phyloP scores from a whole-genome alignment of 2,797 vertebrate species.

The Ptychobarbus kaznakovi region DNA sequence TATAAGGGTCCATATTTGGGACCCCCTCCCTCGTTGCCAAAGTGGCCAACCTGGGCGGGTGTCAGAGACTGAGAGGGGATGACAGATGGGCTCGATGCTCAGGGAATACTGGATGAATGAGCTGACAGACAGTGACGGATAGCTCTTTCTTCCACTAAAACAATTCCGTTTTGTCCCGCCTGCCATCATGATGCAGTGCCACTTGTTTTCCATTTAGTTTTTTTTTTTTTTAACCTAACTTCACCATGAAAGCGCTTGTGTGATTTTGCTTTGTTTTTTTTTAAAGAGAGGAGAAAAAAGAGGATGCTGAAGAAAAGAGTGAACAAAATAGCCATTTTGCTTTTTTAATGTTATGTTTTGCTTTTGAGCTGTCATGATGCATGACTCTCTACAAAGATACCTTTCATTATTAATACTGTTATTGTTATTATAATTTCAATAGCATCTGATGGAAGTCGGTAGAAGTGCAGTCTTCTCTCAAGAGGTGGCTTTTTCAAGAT shows the following conservation, averaged over 20 bases:
- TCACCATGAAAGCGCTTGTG: constrained; percentile 61
- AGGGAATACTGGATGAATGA: constrained; percentile 94
- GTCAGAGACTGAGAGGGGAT: constrained; percentile 90
- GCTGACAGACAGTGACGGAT: constrained; percentile 94
- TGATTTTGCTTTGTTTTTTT: constrained; percentile 62
- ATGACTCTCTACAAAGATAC: constrained; percentile 13
- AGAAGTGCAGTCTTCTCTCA: constrained; percentile 41
- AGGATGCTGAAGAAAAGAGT: constrained; percentile 52
- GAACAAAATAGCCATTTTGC: constrained; percentile 51
- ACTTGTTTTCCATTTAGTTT: constrained; percentile 82
- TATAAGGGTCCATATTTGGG: constrained; percentile 61
- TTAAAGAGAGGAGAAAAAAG: constrained; percentile 60
- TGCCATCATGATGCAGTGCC: constrained; percentile 99
- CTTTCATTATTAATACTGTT: constrained; percentile 44
- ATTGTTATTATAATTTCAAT: constrained; percentile 57
- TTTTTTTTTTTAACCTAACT: constrained; percentile 61
- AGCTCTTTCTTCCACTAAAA: constrained; percentile 94
- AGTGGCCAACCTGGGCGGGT: constrained; percentile 79
- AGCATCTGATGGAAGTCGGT: constrained; percentile 31
- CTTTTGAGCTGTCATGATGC: constrained; percentile 41
- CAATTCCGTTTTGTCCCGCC: constrained; percentile 90
- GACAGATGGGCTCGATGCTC: constrained; percentile 92
- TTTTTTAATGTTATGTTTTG: constrained; percentile 43
- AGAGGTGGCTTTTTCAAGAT: constrained; percentile 71
- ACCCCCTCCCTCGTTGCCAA: constrained; percentile 59